These are phyloP conservation scores for Helogale parvula DNA, from an alignment of 2,113 vertebrate species.

Conservation along the genomic window DNA sequence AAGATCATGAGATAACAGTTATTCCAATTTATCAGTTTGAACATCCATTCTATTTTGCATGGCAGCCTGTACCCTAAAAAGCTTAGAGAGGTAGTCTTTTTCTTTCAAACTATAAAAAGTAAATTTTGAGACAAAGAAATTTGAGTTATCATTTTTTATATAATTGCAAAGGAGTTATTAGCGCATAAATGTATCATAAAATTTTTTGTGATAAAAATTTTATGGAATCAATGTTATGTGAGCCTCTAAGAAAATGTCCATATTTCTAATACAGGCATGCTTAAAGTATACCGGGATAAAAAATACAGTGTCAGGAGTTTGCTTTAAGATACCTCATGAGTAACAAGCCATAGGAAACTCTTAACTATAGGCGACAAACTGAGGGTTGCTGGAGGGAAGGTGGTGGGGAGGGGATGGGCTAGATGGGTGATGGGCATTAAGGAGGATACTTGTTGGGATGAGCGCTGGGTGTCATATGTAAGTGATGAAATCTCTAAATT, in stretches of 20 bases:
- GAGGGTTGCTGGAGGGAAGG: too few species aligned
- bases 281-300: background rate
- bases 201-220: too few species aligned
- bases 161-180: background rate
- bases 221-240: background rate
- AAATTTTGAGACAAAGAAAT: conserved; percentile 32
- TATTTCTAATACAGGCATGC: background rate
- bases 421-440: too few species aligned
- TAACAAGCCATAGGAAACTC: too few species aligned
- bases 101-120: background rate
- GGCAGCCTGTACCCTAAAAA: conserved; percentile 59
- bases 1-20: background rate
- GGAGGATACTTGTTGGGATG: too few species aligned
- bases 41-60: conserved; percentile 65
- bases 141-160: background rate
- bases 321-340: background rate
- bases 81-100: conserved; percentile 45
- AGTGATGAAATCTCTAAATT: too few species aligned
- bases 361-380: too few species aligned
- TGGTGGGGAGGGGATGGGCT: too few species aligned
- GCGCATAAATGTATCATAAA: background rate
- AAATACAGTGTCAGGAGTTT: background rate
- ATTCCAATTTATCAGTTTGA: background rate
- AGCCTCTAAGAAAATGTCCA: conserved; percentile 21
- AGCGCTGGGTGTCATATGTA: too few species aligned